phyloP scores from a whole-genome alignment of 2,113 vertebrate species.

The Anoplopoma fimbria region DNA sequence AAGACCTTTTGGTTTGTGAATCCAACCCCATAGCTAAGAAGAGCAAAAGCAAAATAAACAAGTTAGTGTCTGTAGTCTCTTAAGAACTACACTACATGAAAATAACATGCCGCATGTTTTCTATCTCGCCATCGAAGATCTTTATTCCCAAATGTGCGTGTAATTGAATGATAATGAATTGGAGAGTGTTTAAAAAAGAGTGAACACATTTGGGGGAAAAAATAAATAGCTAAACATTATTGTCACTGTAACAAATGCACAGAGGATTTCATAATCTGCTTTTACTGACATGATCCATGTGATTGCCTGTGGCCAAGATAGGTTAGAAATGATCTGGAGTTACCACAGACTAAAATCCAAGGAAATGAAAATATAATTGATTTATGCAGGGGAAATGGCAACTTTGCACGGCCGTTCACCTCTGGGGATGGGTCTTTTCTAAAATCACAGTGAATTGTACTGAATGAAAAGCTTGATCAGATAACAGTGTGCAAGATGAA shows the following conservation, averaged over 20 bases:
- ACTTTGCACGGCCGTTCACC: slow-evolving; percentile 24
- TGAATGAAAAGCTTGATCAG: slow-evolving; percentile 33
- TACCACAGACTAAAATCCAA: slow-evolving; percentile 30
- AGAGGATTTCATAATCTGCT: slow-evolving; percentile 1
- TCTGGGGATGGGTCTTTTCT: slow-evolving; percentile 6
- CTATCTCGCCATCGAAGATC: not conserved
- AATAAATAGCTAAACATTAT: not conserved
- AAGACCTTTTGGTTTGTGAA: not conserved
- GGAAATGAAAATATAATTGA: slow-evolving; percentile 63
- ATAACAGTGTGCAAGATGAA: not conserved
- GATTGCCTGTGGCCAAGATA: slow-evolving; percentile 15
- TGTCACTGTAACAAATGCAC: not conserved
- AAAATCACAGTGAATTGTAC: slow-evolving; percentile 16
- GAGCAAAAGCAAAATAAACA: slow-evolving; percentile 2
- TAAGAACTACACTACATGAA: not conserved
- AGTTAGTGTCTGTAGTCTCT: too few relatives aligned
- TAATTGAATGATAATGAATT: slow-evolving; percentile 33
- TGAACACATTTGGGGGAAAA: too few relatives aligned
- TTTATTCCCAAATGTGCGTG: slow-evolving; percentile 2
- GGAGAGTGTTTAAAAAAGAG: slow-evolving; percentile 2
- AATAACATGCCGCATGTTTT: not conserved
- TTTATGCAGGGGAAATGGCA: slow-evolving; percentile 35
- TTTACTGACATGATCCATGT: slow-evolving; percentile 26
- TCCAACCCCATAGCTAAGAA: not conserved
- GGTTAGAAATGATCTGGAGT: slow-evolving; percentile 25